Conservation (phyloP, 2,113 vertebrate genomes). For the Seriola rivoliana region DNA sequence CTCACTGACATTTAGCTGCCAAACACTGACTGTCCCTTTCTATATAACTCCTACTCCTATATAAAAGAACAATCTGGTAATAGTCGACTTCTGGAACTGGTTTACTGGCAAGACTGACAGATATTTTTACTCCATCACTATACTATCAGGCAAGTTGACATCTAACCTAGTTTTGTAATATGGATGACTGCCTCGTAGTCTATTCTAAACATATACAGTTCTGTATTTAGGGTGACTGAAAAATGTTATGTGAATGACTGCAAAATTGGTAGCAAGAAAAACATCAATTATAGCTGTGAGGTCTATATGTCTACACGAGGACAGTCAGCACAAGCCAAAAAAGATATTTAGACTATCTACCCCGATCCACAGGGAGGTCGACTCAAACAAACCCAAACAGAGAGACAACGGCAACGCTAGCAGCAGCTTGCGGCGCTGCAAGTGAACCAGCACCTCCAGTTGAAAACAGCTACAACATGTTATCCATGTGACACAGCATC, state of each 20-base stretch:
- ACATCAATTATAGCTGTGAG: not conserved
- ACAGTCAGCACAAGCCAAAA: not conserved
- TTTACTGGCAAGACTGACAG: not conserved
- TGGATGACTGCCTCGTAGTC: not conserved
- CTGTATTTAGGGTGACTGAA: not conserved
- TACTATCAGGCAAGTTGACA: not conserved
- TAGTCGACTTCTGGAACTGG: not conserved
- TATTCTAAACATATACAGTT: not conserved
- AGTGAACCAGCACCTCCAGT: not conserved
- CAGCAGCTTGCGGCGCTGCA: not conserved
- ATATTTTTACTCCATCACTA: not conserved
- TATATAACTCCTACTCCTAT: conserved; percentile 18
- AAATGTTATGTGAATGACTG: not conserved
- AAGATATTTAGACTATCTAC: not conserved
- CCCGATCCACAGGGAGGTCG: no score
- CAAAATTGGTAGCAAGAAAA: not conserved
- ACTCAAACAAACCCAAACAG: no score
- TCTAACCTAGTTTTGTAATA: not conserved
- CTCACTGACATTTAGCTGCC: conserved; percentile 63
- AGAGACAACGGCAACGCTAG: no score
- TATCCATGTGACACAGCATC: no score
- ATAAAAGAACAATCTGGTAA: conserved; percentile 4
- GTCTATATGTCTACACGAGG: not conserved
- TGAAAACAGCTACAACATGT: not conserved
- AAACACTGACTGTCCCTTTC: conserved; percentile 42